phyloP scores from a whole-genome alignment of 2,797 vertebrate genomes.

The Pseudochaenichthys georgianus region DNA sequence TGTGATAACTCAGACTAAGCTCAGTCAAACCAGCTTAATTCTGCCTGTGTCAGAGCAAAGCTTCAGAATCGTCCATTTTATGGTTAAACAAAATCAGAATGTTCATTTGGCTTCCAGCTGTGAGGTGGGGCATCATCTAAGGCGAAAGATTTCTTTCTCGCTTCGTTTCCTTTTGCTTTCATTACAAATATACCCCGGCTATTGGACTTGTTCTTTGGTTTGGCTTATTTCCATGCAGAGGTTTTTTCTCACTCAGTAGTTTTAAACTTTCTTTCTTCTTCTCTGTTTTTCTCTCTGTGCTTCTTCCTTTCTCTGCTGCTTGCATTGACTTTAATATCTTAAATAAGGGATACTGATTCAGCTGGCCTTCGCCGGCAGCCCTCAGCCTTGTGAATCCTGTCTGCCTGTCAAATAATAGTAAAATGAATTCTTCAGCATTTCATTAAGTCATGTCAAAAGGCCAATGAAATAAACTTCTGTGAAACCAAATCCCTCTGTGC shows the following conservation, averaged over 20 bases:
- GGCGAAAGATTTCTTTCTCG: constrained; percentile 44
- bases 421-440: constrained; percentile 79
- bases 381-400: constrained; percentile 64
- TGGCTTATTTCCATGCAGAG: constrained; percentile 53
- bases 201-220: constrained; percentile 63
- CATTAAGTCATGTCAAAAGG: constrained; percentile 82
- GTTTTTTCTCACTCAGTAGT: constrained; percentile 47
- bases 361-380: constrained; percentile 56
- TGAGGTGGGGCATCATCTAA: constrained; percentile 68
- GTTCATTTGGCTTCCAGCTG: constrained; percentile 76
- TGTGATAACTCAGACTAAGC: constrained; percentile 81
- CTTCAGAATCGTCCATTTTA: constrained; percentile 74
- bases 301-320: constrained; percentile 5
- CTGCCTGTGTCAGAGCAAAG: constrained; percentile 74
- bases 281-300: neutral
- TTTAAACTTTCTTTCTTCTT: constrained; percentile 59
- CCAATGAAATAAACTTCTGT: constrained; percentile 74
- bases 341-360: constrained; percentile 72
- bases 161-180: constrained; percentile 60
- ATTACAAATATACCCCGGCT: constrained; percentile 59
- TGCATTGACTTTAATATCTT: constrained; percentile 61
- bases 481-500: constrained; percentile 76
- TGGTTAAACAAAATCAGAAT: constrained; percentile 58
- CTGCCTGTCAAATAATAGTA: constrained; percentile 73
- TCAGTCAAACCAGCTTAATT: constrained; percentile 81